Percentiles rank a stretch among this genome's conserved stretches.
Conservation (phyloP, 2,888 invertebrate species). For the Eupelmus urozonus region DNA sequence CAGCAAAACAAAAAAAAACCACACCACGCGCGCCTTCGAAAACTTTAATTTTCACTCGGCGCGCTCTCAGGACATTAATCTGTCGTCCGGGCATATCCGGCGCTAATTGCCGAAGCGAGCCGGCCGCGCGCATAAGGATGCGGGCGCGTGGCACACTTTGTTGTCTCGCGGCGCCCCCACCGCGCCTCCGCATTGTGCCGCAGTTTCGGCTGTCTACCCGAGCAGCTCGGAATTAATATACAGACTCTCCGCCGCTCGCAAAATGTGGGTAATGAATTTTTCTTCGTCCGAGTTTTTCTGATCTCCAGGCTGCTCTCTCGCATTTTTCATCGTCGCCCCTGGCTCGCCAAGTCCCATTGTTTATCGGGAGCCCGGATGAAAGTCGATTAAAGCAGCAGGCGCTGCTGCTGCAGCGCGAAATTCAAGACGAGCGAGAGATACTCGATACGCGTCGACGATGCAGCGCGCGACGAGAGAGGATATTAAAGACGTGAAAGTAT, state of each 20-base stretch:
- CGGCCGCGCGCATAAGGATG: neutral
- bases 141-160: neutral
- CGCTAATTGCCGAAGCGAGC: slow-evolving; percentile 38
- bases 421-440: slow-evolving; percentile 7
- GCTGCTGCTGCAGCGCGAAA: slow-evolving; percentile 42
- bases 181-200: no score
- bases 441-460: neutral
- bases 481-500: slow-evolving; percentile 51
- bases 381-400: slow-evolving; percentile 38
- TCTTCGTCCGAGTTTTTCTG: neutral
- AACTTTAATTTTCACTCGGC: no score
- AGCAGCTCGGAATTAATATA: neutral
- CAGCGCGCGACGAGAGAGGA: neutral
- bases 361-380: slow-evolving; percentile 48
- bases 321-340: slow-evolving; percentile 5
- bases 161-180: no score
- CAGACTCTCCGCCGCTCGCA: neutral
- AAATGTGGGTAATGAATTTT: slow-evolving; percentile 10
- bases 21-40: no score
- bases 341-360: slow-evolving; percentile 19
- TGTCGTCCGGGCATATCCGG: neutral
- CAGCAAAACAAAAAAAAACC: no score
- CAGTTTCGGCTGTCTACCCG: no score
- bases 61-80: no score
- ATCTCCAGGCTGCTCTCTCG: neutral